Base-by-base conservation (phyloP, 2,113 vertebrate species). In the Lagopus leucura region DNA sequence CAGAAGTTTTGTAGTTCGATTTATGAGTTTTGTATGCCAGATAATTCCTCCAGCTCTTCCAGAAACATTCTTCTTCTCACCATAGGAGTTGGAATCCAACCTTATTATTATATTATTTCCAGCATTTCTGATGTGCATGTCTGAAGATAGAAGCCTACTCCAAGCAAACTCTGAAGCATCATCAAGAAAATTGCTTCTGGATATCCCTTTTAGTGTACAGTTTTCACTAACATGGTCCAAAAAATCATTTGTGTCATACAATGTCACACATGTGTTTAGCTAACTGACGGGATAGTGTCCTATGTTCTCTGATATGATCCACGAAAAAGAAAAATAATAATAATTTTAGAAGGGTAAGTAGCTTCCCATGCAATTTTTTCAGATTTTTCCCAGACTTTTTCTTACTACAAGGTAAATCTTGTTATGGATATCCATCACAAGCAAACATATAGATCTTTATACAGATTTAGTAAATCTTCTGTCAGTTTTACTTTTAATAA, bases 101-200 rank as follows among this genome's bases (percentile, higher is more conserved):
- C 17, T 48, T 30, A 38, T 38, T 38, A 38, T 38, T 38, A 38
- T 38, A 67, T 72, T 77, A 69, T 86, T 81, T 86, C 36, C 48
- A 66, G 30, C 16, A n/a, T 0, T 86, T 89, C 90, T 80, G 25
- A 47, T 42, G 63, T 16, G 20, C 28, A 73, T 45, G 13, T 47
- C 71, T 75, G 89, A 90, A 89, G 80, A 88, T 25, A 93, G 82
- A 95, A 90, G 82, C 45, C 34, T 93, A 57, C 64, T 85, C 28
- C 55, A 91, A 89, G 84, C 40, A 89, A 91, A 77, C 38, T 42
- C 93, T 19, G 20, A 83, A 91, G 82, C 73, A 83, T 42, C 82
- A 73, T 70, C 69, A 86, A 71, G 52, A 77, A 91, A 77, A 74
- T 90, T 91, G 76, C 82, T 90, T 91, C 55, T 80, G 48, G 27